Conservation (phyloP, 2,888 invertebrate genomes). For the Cheilosia scutellata region DNA sequence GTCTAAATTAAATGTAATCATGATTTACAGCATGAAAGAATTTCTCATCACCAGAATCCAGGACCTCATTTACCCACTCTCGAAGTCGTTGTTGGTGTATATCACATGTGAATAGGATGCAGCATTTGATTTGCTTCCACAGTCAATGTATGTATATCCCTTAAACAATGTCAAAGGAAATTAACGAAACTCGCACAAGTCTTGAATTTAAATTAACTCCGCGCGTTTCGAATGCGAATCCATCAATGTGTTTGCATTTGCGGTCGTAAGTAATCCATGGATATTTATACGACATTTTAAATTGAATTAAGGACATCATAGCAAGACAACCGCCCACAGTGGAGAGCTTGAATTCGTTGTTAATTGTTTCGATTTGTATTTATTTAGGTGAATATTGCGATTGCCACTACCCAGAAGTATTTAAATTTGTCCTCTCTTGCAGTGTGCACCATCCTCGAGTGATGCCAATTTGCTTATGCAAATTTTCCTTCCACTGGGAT, state of each 20-base stretch:
- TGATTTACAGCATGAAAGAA: constrained; percentile 81
- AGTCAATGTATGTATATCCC: constrained; percentile 42
- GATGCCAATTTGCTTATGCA: constrained; percentile 67
- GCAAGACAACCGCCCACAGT: constrained; percentile 7
- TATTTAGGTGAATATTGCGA: constrained; percentile 68
- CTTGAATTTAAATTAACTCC: constrained; percentile 71
- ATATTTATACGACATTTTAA: constrained; percentile 75
- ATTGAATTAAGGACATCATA: constrained; percentile 72
- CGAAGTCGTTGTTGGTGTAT: constrained; percentile 11
- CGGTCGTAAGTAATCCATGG: constrained; percentile 70
- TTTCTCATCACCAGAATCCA: constrained; percentile 73
- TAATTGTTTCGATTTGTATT: constrained; percentile 76
- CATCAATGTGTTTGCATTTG: constrained; percentile 64
- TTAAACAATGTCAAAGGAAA: constrained; percentile 72
- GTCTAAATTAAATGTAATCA: constrained; percentile 81
- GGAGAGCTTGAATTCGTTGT: constrained; percentile 52
- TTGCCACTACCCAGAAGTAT: constrained; percentile 21
- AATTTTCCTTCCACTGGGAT: constrained; percentile 66
- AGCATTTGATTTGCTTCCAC: constrained; percentile 18
- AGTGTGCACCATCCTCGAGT: constrained; percentile 22
- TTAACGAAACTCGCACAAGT: constrained; percentile 73
- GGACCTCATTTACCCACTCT: constrained; percentile 19
- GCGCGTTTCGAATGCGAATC: constrained; percentile 46
- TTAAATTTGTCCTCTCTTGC: constrained; percentile 12
- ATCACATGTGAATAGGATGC: constrained; percentile 50